phyloP scores from a whole-genome alignment of 2,797 vertebrate species.

The Urophycis tenuis region DNA sequence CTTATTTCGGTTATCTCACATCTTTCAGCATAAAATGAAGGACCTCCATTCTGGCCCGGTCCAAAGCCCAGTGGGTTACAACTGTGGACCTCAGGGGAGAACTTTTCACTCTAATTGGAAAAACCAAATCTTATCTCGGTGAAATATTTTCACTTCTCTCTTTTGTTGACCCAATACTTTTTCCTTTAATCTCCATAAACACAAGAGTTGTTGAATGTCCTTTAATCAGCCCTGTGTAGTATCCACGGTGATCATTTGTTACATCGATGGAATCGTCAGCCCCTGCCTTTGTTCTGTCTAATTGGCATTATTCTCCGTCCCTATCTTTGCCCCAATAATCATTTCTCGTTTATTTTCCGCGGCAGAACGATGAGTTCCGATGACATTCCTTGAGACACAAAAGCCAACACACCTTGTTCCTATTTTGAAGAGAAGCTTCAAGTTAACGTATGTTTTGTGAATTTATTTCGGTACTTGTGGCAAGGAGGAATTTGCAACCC shows the following conservation, averaged over 20 bases:
- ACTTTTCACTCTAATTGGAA: not conserved
- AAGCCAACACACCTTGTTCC: not conserved
- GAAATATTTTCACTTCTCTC: not conserved
- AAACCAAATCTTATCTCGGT: not conserved
- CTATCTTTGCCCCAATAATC: not conserved
- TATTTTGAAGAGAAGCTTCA: no score
- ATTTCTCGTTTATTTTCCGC: not conserved
- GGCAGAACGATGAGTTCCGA: not conserved
- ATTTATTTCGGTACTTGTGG: no score
- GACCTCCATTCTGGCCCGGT: not conserved
- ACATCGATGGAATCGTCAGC: not conserved
- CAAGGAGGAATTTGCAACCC: no score
- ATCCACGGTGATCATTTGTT: not conserved
- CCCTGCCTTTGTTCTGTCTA: not conserved
- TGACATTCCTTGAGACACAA: not conserved
- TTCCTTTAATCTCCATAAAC: not conserved
- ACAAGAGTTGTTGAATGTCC: not conserved
- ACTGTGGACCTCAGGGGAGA: not conserved
- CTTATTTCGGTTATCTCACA: not conserved
- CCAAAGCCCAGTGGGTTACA: not conserved
- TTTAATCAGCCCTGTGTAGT: not conserved
- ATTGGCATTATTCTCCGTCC: not conserved
- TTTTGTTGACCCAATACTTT: not conserved
- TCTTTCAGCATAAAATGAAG: not conserved
- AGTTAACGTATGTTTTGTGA: no score